A percentile compares a stretch with the other conserved stretches of the same genome.
Conservation (phyloP, 1,140 invertebrate genomes). For the Hyposmocoma kahamanoa region DNA sequence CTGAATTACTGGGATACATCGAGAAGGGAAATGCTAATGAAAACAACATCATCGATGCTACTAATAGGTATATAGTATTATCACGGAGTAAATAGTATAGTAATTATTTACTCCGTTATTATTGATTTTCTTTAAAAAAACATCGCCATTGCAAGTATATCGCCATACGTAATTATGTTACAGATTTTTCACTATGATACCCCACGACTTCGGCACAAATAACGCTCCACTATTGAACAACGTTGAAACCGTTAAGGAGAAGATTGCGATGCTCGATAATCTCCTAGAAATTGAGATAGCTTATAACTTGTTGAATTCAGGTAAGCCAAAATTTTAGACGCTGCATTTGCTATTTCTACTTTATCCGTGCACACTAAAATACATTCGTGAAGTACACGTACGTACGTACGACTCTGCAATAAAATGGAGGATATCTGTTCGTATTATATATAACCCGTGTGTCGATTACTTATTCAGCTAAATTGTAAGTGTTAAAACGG, state of each 20-base stretch:
- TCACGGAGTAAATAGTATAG: no score
- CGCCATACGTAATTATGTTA: not conserved
- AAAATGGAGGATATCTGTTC: no score
- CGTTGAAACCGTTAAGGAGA: slow-evolving; percentile 85
- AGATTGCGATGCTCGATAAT: slow-evolving; percentile 94
- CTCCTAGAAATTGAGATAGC: slow-evolving; percentile 96
- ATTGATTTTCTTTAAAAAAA: not conserved
- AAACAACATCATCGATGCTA: slow-evolving; percentile 83
- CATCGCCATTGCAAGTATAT: not conserved
- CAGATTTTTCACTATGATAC: slow-evolving; percentile 94
- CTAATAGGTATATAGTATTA: slow-evolving; percentile 79
- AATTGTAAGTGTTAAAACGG: no score
- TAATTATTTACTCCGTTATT: not conserved
- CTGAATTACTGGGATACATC: slow-evolving; percentile 82
- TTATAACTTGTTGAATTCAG: slow-evolving; percentile 86
- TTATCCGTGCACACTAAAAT: no score
- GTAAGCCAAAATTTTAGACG: slow-evolving; percentile 22
- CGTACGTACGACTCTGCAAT: no score
- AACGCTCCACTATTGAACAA: slow-evolving; percentile 88
- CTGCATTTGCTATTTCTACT: no score
- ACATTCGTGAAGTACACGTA: no score
- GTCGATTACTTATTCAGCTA: no score
- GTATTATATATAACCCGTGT: no score
- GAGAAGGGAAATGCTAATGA: slow-evolving; percentile 69
- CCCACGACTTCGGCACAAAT: slow-evolving; percentile 93